These are phyloP conservation scores for Tiliqua scincoides DNA, from an alignment of 2,113 vertebrate species.

Conservation along the genomic window DNA sequence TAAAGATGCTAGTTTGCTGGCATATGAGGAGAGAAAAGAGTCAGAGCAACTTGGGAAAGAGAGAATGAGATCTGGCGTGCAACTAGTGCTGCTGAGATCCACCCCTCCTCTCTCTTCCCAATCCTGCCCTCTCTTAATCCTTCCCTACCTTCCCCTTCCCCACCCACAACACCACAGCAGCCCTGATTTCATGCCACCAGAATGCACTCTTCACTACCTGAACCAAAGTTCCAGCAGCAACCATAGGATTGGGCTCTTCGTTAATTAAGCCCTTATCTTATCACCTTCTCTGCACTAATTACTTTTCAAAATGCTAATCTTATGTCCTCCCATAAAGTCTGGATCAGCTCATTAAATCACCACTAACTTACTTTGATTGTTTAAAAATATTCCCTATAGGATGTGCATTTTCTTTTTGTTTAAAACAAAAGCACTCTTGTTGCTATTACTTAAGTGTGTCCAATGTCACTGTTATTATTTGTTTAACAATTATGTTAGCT, in stretches of 20 bases:
- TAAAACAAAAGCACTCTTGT: constrained; percentile 17
- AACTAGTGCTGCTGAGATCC: too few relatives aligned
- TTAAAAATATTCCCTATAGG: constrained; percentile 29
- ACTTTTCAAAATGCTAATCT: neutral
- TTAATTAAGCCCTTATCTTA: neutral
- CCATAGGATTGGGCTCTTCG: neutral
- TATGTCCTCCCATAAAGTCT: neutral
- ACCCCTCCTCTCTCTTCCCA: too few relatives aligned
- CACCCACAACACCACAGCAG: too few relatives aligned
- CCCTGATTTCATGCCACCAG: too few relatives aligned
- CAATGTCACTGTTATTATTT: constrained; percentile 45
- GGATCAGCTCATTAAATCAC: neutral
- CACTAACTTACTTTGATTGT: constrained; percentile 8
- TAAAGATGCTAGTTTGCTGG: too few relatives aligned
- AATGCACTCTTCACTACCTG: too few relatives aligned
- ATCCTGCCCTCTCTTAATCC: too few relatives aligned
- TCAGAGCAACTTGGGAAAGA: too few relatives aligned
- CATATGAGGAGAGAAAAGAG: too few relatives aligned
- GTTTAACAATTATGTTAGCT: constrained; percentile 53
- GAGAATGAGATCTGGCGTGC: too few relatives aligned
- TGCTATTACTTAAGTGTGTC: constrained; percentile 53
- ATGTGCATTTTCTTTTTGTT: constrained; percentile 37
- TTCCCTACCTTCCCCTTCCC: too few relatives aligned
- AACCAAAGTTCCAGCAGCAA: too few relatives aligned
- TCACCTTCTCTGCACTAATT: neutral